Evolutionary conservation across 2,888 invertebrate species (phyloP), one percentile per base, ranked within the genome.

Genomic region (Hydriomena furcata): DNA sequence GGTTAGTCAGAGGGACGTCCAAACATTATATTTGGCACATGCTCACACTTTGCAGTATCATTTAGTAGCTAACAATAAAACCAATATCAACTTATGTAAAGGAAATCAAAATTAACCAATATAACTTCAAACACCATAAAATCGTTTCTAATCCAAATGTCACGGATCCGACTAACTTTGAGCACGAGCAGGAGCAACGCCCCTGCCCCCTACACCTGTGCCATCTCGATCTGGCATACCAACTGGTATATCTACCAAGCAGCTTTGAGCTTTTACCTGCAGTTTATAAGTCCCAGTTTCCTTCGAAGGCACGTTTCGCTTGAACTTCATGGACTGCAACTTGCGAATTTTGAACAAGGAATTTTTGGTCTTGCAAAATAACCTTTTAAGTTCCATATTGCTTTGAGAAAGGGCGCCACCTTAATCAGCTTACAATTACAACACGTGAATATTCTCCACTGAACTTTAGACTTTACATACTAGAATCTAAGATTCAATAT

Each of bases 121-220:
- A n/a, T n/a, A n/a, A n/a, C n/a, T 60, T 62, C 66, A 71, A 75
- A 71, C 62, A 65, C n/a, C n/a, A n/a, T n/a, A 58, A 69, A 66
- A 66, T 63, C 66, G 72, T 74, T 75, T 71, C 62, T 70, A 74
- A 76, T 75, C 72, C 62, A 60, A 71, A 69, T 77, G 70, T 74
- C 71, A 78, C 73, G 73, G 71, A 64, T 61, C 61, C 60, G 57
- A 50, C 66, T 64, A 73, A 61, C 60, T 63, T 61, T 68, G 66
- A 46, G 72, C 71, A 76, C 77, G 76, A 78, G 74, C 59, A 61
- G 61, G 84, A 79, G 76, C 85, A 84, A 79, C 77, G 84, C 66
- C 78, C 84, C 71, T 66, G 70, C 83, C 66, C 78, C 84, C 71
- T 66, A 70, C 83, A 85, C 84, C 84, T 84, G 83, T 71, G 65